phyloP scores from a whole-genome alignment of 2,113 vertebrate species.

The Pontoporia blainvillei region DNA sequence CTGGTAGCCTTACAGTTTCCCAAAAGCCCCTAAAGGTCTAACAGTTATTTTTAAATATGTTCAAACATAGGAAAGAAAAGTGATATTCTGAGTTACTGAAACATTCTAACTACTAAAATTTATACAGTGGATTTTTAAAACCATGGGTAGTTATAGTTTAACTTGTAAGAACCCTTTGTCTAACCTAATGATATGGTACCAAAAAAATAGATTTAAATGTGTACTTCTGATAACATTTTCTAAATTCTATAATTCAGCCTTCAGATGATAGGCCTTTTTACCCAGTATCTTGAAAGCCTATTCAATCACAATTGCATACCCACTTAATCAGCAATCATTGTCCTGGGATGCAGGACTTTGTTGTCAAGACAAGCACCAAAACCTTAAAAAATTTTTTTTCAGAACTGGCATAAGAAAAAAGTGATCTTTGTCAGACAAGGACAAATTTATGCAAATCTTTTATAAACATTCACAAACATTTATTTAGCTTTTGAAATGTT shows the following conservation, averaged over 20 bases:
- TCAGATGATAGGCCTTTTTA: slow-evolving; percentile 76
- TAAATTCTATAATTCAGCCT: slow-evolving; percentile 79
- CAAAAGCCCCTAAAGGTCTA: slow-evolving; percentile 33
- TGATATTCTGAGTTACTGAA: slow-evolving; percentile 54
- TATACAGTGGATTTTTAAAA: slow-evolving; percentile 50
- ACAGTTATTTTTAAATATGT: slow-evolving; percentile 57
- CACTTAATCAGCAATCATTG: slow-evolving; percentile 86
- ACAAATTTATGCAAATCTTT: slow-evolving; percentile 90
- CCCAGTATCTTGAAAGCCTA: slow-evolving; percentile 67
- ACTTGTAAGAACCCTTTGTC: slow-evolving; percentile 69
- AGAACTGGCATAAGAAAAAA: slow-evolving; percentile 84
- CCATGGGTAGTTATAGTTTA: slow-evolving; percentile 49
- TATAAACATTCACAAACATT: slow-evolving; percentile 90
- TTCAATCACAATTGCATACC: slow-evolving; percentile 76
- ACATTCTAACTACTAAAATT: slow-evolving; percentile 68
- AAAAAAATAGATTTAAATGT: slow-evolving; percentile 59
- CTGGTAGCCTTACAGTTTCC: neutral
- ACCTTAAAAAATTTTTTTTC: slow-evolving; percentile 79
- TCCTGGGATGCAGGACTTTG: slow-evolving; percentile 82
- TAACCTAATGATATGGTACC: slow-evolving; percentile 71
- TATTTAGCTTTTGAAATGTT: slow-evolving; percentile 90
- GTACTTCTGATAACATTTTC: slow-evolving; percentile 65
- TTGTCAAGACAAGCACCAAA: slow-evolving; percentile 83
- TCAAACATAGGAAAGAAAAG: slow-evolving; percentile 45
- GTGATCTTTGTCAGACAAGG: slow-evolving; percentile 85